Evolutionary conservation across 2,797 vertebrate genomes (phyloP), one percentile per base, ranked within the genome.

Genomic region (Prionace glauca): DNA sequence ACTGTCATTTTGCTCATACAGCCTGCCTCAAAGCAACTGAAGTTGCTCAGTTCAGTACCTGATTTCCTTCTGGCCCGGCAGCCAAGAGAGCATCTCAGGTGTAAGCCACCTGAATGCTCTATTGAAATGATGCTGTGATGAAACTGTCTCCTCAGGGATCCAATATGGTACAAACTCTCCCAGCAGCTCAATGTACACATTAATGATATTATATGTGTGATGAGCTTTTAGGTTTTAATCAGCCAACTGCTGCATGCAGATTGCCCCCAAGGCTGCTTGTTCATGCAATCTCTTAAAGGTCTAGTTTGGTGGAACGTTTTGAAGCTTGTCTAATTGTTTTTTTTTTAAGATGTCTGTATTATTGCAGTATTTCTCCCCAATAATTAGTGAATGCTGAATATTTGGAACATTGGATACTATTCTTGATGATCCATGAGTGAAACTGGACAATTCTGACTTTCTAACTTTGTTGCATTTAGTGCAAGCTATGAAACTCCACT

Each of bases 171-270:
- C 93, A 77, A 77, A 95, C n/a, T 77, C 45, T 74, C 93, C 93
- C 71, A 77, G 71, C 77, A 95, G 93, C 41, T 60, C 93, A 77
- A 8, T 18, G 56, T 56, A 77, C 71, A 95, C 45, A 77, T 60
- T 77, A 95, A 95, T 95, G 56, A 95, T 56, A 94, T 94, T 74
- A 77, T 60, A 91, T 77, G 71, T 74, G 71, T 72, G 71, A 95
- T 95, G 69, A 95, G 69, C 45, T 56, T 50, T 95, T 77, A n/a
- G 45, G 26, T 95, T 95, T 95, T 95, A 95, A 95, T 95, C 93
- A 77, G 93, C 45, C 8, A 77, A 45, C 60, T 77, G 71, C 50
- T 71, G 77, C 22, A 10, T 60, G 45, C 71, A 56, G 71, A 77
- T 16, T 74, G 71, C 60, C 45, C 93, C 45, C 29, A n/a, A 74